These are phyloP conservation scores for Phrynocephalus versicolor DNA, from an alignment of 2,113 vertebrate genomes.

Conservation along the genomic window DNA sequence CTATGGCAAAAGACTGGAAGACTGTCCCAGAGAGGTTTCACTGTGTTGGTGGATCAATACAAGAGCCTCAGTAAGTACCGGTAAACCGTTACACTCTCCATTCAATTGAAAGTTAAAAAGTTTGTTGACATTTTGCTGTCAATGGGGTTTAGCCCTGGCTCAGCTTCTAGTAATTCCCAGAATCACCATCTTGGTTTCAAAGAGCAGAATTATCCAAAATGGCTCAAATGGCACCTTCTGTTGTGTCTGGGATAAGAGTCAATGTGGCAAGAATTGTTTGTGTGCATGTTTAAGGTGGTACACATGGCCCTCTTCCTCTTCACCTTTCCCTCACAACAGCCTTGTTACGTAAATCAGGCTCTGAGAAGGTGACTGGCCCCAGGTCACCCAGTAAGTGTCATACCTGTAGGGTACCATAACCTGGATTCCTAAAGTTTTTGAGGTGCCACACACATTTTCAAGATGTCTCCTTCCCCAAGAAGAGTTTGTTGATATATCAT, in stretches of 20 bases:
- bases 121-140: not conserved
- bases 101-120: not conserved
- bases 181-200: not conserved
- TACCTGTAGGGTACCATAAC: not conserved
- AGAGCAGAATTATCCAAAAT: not conserved
- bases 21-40: slow-evolving; percentile 96
- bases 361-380: too few species aligned
- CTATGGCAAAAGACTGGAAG: slow-evolving; percentile 97
- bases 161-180: not conserved
- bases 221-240: not conserved
- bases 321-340: not conserved
- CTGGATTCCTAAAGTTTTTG: not conserved
- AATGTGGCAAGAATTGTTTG: not conserved
- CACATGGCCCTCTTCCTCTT: not conserved
- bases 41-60: slow-evolving; percentile 92
- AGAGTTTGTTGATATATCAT: not conserved
- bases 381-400: too few species aligned
- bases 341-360: not conserved
- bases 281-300: too few species aligned
- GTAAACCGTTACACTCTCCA: not conserved
- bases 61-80: slow-evolving; percentile 88
- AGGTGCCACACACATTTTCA: not conserved
- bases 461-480: not conserved
- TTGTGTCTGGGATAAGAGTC: not conserved
- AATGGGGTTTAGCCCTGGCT: not conserved